Base-by-base conservation (phyloP, 2,113 vertebrate species). In the Eudyptes chrysolophus region DNA sequence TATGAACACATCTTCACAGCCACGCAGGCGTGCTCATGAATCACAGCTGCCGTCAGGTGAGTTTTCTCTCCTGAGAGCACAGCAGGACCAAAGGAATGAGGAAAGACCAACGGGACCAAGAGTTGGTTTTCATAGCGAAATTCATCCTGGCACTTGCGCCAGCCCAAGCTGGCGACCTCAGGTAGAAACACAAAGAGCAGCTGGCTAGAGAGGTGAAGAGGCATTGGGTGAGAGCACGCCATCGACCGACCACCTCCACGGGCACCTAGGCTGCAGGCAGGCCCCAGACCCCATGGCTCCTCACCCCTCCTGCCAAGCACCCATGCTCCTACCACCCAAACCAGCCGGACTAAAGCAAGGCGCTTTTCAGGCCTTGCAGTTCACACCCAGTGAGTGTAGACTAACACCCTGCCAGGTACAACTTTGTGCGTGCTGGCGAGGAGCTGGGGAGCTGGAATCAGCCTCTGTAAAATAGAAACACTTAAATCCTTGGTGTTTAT, bases 221-320 rank as follows among this genome's bases (percentile, higher is more conserved):
- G 61, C 20, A 15, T 0, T 0, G 0, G 54, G 48, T 18, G 20
- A 87, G 30, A 55, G 13, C 0, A 1, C 10, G 0, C n/a, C 40
- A 61, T 18, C 1, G 1, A 36, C n/a, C 1, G 1, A 55, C 46
- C 65, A n/a, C 40, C 10, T 26, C 21, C 40, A 38, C 0, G 0
- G 52, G 48, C 15, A 54, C 46, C 18, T 5, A 13, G n/a, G 46
- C 51, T 68, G 30, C n/a, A 26, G 76, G 57, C 58, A 58, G 51
- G 46, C 19, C 38, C 42, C 64, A 61, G 16, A 46, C 13, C 42
- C 64, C 34, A 7, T 0, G 2, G 27, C 57, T 85, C n/a, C 51
- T 75, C 61, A 52, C 18, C 46, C n/a, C 16, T 80, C 55, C 16
- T 26, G 84, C 74, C 60, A 62, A 61, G 36, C 38, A 90, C 19